Conservation (phyloP, 1,140 invertebrate species). For the Hyphantria cunea region DNA sequence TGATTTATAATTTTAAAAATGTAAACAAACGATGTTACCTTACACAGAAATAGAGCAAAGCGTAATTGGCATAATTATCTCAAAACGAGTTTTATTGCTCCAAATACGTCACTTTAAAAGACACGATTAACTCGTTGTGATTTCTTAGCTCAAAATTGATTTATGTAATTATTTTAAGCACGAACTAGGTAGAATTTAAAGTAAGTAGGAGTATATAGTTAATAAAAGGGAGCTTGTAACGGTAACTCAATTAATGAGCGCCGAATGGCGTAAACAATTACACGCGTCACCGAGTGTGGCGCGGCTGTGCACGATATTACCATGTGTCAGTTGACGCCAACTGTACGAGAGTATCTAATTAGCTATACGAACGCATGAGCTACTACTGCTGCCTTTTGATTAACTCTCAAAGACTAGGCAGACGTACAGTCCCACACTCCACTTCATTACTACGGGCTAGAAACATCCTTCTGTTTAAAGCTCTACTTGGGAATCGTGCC, state of each 20-base stretch:
- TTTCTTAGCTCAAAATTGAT: background rate
- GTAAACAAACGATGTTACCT: background rate
- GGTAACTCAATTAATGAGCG: slow-evolving; percentile 26
- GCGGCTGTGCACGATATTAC: slow-evolving; percentile 1
- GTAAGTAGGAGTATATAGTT: background rate
- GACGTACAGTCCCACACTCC: slow-evolving; percentile 4
- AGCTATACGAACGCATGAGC: slow-evolving; percentile 15
- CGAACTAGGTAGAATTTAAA: background rate
- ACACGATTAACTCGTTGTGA: background rate
- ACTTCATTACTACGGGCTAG: background rate
- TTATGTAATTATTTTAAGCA: slow-evolving; percentile 12
- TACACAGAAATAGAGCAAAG: background rate
- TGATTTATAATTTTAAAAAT: no score
- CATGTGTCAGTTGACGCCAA: slow-evolving; percentile 13
- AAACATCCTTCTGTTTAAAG: background rate
- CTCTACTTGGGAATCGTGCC: background rate
- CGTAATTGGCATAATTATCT: background rate
- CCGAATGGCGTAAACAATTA: slow-evolving; percentile 26
- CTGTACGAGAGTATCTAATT: slow-evolving; percentile 13
- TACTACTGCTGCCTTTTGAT: slow-evolving; percentile 24
- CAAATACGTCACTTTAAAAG: background rate
- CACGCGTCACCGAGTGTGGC: background rate
- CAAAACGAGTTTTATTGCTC: background rate
- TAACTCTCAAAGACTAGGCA: slow-evolving; percentile 5
- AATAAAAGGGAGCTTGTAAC: slow-evolving; percentile 22